Evolutionary conservation across 2,797 vertebrate species (phyloP).

Genomic region (Sphenodon punctatus): DNA sequence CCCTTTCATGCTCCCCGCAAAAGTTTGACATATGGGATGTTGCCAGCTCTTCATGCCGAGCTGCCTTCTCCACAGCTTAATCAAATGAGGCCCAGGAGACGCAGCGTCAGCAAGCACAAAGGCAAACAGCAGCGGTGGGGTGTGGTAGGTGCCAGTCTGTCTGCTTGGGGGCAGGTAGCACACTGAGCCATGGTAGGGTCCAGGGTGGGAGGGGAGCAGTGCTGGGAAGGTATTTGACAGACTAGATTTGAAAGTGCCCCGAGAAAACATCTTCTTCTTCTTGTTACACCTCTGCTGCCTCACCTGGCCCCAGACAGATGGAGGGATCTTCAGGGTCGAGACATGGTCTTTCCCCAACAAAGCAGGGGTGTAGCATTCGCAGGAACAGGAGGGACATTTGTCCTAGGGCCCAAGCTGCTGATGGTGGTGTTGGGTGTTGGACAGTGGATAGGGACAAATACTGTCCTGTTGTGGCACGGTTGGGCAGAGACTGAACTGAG

Average conservation of each 20-base stretch:
- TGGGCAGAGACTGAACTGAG: too few relatives aligned
- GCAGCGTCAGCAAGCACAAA: background rate
- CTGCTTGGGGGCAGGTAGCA: background rate
- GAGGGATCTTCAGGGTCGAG: fast-evolving
- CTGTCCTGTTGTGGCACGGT: too few relatives aligned
- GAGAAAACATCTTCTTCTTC: background rate
- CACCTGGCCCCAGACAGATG: background rate
- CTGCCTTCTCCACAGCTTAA: fast-evolving
- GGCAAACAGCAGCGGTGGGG: background rate
- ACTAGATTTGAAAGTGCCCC: background rate
- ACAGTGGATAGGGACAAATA: too few relatives aligned
- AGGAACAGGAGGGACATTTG: too few relatives aligned
- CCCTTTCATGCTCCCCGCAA: fast-evolving
- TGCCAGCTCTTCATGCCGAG: background rate
- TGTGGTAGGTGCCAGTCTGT: background rate
- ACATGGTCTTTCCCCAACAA: background rate
- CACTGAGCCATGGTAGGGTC: background rate
- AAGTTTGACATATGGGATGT: background rate
- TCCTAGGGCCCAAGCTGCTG: too few relatives aligned
- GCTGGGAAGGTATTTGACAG: background rate
- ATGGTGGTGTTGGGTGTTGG: too few relatives aligned
- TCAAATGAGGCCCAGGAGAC: background rate
- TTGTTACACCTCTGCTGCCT: background rate
- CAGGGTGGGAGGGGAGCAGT: background rate
- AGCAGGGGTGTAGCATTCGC: too few relatives aligned